Percentiles rank a stretch among this genome's conserved stretches.
Evolutionary conservation across 2,888 invertebrate species (phyloP).

Genomic region (Sipha maydis): DNA sequence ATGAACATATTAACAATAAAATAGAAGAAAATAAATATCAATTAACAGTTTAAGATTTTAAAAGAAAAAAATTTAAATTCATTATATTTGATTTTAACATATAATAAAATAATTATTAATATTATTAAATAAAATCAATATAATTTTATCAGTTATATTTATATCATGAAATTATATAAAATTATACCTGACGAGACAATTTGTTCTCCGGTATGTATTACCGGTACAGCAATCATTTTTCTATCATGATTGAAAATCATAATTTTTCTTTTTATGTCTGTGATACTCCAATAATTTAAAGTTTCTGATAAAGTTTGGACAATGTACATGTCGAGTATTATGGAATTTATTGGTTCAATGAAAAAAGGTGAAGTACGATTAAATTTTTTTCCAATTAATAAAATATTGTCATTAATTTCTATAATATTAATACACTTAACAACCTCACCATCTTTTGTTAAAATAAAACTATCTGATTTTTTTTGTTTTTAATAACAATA

Average conservation of each 20-base stretch:
- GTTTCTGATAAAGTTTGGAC: background rate
- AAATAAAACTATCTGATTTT: conserved; percentile 13
- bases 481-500: conserved; percentile 2
- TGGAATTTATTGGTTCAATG: conserved; percentile 13
- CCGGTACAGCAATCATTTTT: background rate
- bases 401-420: conserved; percentile 7
- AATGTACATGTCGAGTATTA: background rate
- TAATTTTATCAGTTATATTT: background rate
- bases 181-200: background rate
- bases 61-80: background rate
- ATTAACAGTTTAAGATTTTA: background rate
- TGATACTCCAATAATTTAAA: conserved; percentile 7
- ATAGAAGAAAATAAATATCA: background rate
- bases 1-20: background rate
- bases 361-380: background rate
- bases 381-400: background rate
- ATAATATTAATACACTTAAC: conserved; percentile 11
- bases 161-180: background rate
- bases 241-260: conserved; percentile 2
- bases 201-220: background rate
- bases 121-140: background rate
- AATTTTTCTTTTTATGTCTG: conserved; percentile 11
- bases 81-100: background rate
- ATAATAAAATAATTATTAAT: background rate
- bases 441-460: background rate